Conservation (phyloP, 2,113 vertebrate genomes). For the Hippocampus guttulatus region DNA sequence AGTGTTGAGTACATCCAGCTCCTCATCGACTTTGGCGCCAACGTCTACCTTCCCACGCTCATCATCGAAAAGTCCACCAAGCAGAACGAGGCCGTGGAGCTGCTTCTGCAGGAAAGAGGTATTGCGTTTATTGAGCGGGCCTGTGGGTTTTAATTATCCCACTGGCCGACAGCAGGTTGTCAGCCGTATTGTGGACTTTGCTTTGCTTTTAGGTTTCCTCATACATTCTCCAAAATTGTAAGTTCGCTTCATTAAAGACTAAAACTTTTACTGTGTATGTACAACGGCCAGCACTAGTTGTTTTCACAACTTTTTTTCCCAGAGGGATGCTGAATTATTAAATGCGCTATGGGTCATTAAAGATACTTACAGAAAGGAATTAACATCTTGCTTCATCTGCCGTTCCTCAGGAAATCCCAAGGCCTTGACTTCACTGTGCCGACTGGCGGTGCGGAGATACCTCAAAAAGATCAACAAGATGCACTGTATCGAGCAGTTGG, state of each 20-base stretch:
- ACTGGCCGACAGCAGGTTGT: too few relatives aligned
- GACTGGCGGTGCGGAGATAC: constrained; percentile 75
- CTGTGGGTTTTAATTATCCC: too few relatives aligned
- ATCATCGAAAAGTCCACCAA: constrained; percentile 60
- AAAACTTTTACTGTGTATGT: too few relatives aligned
- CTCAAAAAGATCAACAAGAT: constrained; percentile 64
- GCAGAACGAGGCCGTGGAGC: constrained; percentile 74
- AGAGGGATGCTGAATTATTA: too few relatives aligned
- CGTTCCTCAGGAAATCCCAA: constrained; percentile 76
- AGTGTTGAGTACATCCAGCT: constrained; percentile 78
- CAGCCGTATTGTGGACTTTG: too few relatives aligned
- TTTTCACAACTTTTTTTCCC: too few relatives aligned
- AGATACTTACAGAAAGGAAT: neutral
- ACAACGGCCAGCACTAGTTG: too few relatives aligned
- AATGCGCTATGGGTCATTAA: too few relatives aligned
- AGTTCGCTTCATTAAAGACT: too few relatives aligned
- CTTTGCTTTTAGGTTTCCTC: too few relatives aligned
- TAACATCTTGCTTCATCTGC: too few relatives aligned
- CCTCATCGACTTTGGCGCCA: constrained; percentile 91
- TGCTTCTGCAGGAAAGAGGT: constrained; percentile 88
- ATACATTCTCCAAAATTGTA: too few relatives aligned
- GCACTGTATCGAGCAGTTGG: constrained; percentile 70
- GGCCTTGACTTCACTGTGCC: constrained; percentile 81
- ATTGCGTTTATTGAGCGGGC: neutral
- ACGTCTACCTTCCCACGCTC: constrained; percentile 82